These are phyloP conservation scores for Palythoa caribaeorum DNA, from an alignment of 92 coral and sea anemone species.

Conservation along the genomic window DNA sequence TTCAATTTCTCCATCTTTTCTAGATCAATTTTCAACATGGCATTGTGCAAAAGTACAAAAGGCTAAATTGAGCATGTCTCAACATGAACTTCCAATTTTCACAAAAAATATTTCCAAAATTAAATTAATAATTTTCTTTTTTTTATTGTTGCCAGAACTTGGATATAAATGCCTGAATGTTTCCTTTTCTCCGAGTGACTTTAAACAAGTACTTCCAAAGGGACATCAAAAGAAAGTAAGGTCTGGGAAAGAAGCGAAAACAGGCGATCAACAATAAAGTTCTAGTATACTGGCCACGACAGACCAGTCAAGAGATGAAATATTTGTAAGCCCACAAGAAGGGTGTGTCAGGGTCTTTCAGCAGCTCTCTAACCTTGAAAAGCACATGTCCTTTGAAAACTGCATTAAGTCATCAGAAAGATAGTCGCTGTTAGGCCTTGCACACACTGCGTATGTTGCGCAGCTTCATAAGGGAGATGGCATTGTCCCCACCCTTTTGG, in stretches of 20 bases:
- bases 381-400: constrained; percentile 55
- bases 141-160: constrained; percentile 4
- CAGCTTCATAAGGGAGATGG: constrained; percentile 60
- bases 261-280: not conserved
- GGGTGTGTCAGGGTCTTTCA: constrained; percentile 67
- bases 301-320: not conserved
- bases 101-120: not conserved
- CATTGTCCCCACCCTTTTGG: constrained; percentile 44
- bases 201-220: constrained; percentile 29
- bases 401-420: constrained; percentile 50
- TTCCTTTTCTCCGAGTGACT: constrained; percentile 40
- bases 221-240: constrained; percentile 30
- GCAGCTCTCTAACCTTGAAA: constrained; percentile 52
- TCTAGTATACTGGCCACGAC: not conserved
- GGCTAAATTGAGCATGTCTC: not conserved
- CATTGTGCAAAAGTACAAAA: not conserved
- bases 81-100: not conserved
- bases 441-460: constrained; percentile 56
- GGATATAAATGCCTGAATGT: constrained; percentile 19
- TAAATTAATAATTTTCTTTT: not conserved
- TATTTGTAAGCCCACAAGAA: constrained; percentile 61
- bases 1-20: not conserved
- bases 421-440: constrained; percentile 61
- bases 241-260: not conserved
- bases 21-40: not conserved